Base-by-base conservation (phyloP, 2,888 invertebrate genomes). In the Panzeria rudis region DNA sequence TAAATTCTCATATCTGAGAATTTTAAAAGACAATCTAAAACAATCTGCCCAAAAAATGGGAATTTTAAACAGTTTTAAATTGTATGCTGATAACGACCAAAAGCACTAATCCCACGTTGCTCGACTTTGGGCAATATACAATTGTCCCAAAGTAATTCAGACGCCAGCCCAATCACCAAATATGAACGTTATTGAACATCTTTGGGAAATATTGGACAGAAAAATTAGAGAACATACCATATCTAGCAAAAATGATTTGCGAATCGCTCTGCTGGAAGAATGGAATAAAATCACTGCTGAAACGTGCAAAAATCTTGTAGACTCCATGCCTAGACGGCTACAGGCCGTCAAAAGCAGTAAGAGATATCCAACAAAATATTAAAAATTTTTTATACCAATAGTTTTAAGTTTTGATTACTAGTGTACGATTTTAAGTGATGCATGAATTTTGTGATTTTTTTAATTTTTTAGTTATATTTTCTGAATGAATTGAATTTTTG, bases 141-240 rank as follows among this genome's bases (percentile, higher is more conserved):
- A 29, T 5, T 29, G 29, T 29, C 5, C 29, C 5, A 29, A 29
- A 29, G 29, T 29, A 29, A 29, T 29, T 29, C 29, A 29, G 5
- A 29, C 29, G 29, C 29, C 52, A 52, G 23, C 23, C 8, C 52
- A 52, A 52, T 52, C 29, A 56, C 56, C 56, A 56, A 4, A 56
- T 8, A 29, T 56, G 35, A 61, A 17, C 95, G 96, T 35, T 2
- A 61, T 61, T 61, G 38, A 61, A 15, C 38, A 35, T 38, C 35
- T 61, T 61, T 38, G 38, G 17, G 61, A 61, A 61, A 38, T 35
- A 5, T 38, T 61, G n/a, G 59, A 29, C 8, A 59, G 59, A 5
- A 29, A 29, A 29, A 29, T 29, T 29, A 29, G 29, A 29, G 5
- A 59, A n/a, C 59, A 32, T 59, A 13, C 32, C 29, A 61, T 38